phyloP scores from a whole-genome alignment of 2,113 vertebrate genomes.

The Erythrocercus mccallii region DNA sequence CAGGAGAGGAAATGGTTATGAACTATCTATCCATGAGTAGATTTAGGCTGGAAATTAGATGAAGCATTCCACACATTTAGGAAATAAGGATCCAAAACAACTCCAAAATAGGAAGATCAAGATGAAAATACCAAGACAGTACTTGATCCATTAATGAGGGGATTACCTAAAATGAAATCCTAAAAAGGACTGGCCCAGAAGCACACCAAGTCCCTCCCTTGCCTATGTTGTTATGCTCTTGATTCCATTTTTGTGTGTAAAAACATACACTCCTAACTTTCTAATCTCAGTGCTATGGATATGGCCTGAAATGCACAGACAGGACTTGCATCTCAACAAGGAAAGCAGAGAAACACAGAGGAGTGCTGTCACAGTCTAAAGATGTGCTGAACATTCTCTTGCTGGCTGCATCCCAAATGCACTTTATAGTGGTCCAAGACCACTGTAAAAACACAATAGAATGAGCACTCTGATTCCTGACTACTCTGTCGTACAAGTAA shows the following conservation, averaged over 20 bases:
- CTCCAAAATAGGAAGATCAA: not conserved
- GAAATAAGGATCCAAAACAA: not conserved
- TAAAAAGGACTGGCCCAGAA: not conserved
- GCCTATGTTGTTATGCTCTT: not conserved
- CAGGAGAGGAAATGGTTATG: conserved; percentile 3
- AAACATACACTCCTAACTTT: not conserved
- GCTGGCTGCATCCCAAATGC: not conserved
- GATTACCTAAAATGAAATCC: not conserved
- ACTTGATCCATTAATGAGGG: not conserved
- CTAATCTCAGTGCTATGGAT: not conserved
- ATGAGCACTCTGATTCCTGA: not conserved
- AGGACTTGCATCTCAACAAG: not conserved
- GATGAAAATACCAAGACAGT: not conserved
- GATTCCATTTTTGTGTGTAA: not conserved
- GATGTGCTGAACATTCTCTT: not conserved
- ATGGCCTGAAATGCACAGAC: not conserved
- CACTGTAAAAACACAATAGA: not conserved
- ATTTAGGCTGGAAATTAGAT: not conserved
- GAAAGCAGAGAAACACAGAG: not conserved
- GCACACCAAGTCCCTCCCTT: not conserved
- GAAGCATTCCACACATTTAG: not conserved
- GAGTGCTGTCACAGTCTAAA: not conserved
- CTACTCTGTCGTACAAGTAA: not conserved
- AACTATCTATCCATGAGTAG: not conserved
- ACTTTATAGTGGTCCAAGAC: not conserved